These are phyloP conservation scores for Mizuhopecten yessoensis DNA, from an alignment of 1,140 invertebrate species.

Conservation along the genomic window DNA sequence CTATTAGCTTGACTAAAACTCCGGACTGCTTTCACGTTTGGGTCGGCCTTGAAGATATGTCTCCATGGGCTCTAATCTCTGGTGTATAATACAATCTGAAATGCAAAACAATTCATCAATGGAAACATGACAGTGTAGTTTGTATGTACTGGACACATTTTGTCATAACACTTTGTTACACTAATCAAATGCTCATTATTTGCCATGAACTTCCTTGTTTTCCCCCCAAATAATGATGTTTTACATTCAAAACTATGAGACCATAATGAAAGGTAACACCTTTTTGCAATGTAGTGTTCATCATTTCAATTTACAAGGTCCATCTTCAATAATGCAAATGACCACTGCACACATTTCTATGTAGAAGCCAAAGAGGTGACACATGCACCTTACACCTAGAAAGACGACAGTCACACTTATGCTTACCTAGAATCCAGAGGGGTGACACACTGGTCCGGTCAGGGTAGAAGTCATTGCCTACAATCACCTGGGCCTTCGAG, in stretches of 20 bases:
- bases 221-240: too few relatives aligned
- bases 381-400: neutral
- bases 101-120: conserved; percentile 43
- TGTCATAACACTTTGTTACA: too few relatives aligned
- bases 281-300: too few relatives aligned
- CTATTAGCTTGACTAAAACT: too few relatives aligned
- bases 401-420: neutral
- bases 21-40: conserved; percentile 71
- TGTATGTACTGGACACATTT: neutral
- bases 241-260: too few relatives aligned
- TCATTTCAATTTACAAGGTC: too few relatives aligned
- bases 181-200: too few relatives aligned
- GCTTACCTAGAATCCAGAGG: conserved; percentile 70
- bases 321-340: too few relatives aligned
- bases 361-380: neutral
- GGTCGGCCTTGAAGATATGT: conserved; percentile 64
- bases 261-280: too few relatives aligned
- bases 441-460: conserved; percentile 69
- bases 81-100: conserved; percentile 67
- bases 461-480: conserved; percentile 67
- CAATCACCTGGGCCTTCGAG: conserved; percentile 62
- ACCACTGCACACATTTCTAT: too few relatives aligned
- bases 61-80: conserved; percentile 58
- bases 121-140: neutral
- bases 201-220: too few relatives aligned